A percentile compares a stretch with the other conserved stretches of the same genome.
phyloP scores from a whole-genome alignment of 2,888 invertebrate species.

The Parnassius orleans region DNA sequence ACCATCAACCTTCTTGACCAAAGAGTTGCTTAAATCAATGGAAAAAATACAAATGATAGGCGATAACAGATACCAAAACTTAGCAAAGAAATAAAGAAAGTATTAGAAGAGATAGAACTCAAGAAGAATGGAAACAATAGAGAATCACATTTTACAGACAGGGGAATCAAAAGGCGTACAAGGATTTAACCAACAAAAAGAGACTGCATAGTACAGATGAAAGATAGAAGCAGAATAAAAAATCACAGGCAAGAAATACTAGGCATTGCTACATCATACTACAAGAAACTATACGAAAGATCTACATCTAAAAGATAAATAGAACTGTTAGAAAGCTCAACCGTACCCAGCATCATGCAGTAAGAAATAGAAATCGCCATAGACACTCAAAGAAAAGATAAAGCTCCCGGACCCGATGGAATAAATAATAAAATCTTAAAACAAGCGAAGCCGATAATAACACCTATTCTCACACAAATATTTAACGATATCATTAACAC shows the following conservation, averaged over 20 bases:
- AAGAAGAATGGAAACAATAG: conserved; percentile 32
- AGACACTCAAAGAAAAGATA: no score
- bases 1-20: conserved; percentile 26
- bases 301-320: no score
- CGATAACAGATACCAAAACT: conserved; percentile 32
- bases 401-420: no score
- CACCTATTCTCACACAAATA: no score
- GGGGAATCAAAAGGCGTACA: conserved; percentile 29
- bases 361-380: no score
- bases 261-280: conserved; percentile 25
- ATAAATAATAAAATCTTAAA: no score
- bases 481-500: no score
- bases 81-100: conserved; percentile 35
- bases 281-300: conserved; percentile 25
- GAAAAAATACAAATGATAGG: conserved; percentile 27
- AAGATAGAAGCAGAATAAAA: conserved; percentile 21
- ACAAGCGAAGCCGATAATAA: no score
- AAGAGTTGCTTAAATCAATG: conserved; percentile 25
- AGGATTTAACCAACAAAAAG: conserved; percentile 24
- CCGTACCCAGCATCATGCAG: no score
- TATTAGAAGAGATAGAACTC: conserved; percentile 33
- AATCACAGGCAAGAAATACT: conserved; percentile 22
- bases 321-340: no score
- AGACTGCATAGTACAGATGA: conserved; percentile 31
- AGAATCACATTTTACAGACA: conserved; percentile 17